These are phyloP conservation scores for Ascidia mentula DNA, from an alignment of 23 tunicate genomes.

Conservation along the genomic window DNA sequence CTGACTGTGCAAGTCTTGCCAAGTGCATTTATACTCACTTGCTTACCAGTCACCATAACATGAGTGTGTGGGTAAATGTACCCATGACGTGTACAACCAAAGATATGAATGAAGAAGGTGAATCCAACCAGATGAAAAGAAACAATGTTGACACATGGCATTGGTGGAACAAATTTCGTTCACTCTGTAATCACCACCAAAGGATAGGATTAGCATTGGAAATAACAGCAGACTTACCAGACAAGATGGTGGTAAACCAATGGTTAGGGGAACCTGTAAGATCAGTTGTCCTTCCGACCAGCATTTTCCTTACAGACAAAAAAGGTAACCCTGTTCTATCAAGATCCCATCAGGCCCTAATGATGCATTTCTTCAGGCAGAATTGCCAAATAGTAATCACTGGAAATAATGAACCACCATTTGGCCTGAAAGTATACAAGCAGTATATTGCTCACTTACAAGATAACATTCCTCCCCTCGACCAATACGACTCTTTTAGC, in stretches of 20 bases:
- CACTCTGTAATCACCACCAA: conserved; percentile 58
- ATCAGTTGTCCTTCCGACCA: conserved; percentile 49
- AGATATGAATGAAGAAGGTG: conserved; percentile 13
- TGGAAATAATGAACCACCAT: conserved; percentile 24
- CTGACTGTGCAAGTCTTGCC: conserved; percentile 64
- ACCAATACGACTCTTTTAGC: conserved; percentile 67
- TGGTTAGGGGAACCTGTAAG: conserved; percentile 95
- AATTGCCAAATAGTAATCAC: conserved; percentile 71
- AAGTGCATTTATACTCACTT: conserved; percentile 46
- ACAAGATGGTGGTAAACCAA: conserved; percentile 36
- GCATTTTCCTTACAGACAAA: conserved; percentile 61
- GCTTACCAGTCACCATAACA: conserved; percentile 47
- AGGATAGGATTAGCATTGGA: conserved; percentile 64
- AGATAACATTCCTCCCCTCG: conserved; percentile 42
- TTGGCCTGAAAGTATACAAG: conserved; percentile 50
- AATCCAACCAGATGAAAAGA: background rate
- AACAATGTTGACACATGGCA: conserved; percentile 40
- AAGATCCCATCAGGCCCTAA: conserved; percentile 71
- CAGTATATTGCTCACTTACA: conserved; percentile 66
- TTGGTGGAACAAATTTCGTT: conserved; percentile 90
- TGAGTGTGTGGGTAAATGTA: conserved; percentile 71
- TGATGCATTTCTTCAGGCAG: conserved; percentile 50
- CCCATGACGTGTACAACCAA: conserved; percentile 2
- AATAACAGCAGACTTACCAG: conserved; percentile 76
- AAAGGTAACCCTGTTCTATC: conserved; percentile 93